These are phyloP conservation scores for Orthosia gracilis DNA, from an alignment of 2,888 invertebrate genomes.

Conservation along the genomic window DNA sequence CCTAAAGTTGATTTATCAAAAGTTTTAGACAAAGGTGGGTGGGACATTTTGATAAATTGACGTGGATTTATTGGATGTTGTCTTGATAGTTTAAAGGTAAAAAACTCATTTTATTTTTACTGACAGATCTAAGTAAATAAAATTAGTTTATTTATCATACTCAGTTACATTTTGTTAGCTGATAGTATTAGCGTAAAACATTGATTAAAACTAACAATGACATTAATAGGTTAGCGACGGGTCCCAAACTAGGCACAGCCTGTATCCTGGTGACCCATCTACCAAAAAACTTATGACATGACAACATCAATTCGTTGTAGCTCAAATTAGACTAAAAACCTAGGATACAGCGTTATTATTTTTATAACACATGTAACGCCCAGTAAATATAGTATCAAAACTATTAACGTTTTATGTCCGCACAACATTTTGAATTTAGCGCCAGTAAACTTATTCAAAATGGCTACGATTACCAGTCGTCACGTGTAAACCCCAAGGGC, in stretches of 20 bases:
- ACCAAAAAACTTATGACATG: neutral
- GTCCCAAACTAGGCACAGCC: too few relatives aligned
- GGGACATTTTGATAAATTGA: neutral
- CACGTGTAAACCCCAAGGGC: constrained; percentile 69
- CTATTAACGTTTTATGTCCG: constrained; percentile 55
- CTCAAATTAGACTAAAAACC: constrained; percentile 16
- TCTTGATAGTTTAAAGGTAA: neutral
- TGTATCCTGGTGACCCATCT: too few relatives aligned
- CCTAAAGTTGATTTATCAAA: neutral
- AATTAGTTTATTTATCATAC: too few relatives aligned
- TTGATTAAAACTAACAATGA: too few relatives aligned
- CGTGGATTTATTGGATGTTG: neutral
- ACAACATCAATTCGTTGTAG: neutral
- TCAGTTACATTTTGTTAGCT: too few relatives aligned
- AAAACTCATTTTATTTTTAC: neutral
- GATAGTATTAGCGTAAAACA: too few relatives aligned
- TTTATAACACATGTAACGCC: constrained; percentile 28
- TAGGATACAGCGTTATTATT: constrained; percentile 15
- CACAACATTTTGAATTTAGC: constrained; percentile 56
- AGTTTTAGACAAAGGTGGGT: neutral
- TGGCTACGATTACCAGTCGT: constrained; percentile 68
- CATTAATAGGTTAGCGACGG: too few relatives aligned
- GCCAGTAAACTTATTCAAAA: constrained; percentile 63
- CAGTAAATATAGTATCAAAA: constrained; percentile 55
- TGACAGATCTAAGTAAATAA: too few relatives aligned